Base-by-base conservation (phyloP, 2,888 invertebrate species). In the Cremastinae sp. region DNA sequence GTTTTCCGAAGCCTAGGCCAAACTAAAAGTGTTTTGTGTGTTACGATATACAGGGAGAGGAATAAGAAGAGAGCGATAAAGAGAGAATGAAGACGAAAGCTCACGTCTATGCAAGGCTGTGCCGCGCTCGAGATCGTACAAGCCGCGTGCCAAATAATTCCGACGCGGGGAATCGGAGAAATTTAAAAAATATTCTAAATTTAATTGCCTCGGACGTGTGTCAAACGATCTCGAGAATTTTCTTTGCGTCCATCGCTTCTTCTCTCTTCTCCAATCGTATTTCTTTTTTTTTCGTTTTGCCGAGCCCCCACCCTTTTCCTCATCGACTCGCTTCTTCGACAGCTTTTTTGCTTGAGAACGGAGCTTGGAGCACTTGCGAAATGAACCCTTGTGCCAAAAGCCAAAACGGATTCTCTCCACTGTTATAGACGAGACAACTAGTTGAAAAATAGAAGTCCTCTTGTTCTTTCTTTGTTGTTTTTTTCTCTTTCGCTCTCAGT, bases 161-260 rank as follows among this genome's bases (percentile, higher is more conserved):
- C 84, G 85, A 59, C 76, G 73, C 43, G 82, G 84, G 89, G 89
- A 89, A 89, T 89, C 83, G 87, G 85, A 88, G 85, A 89, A 89
- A 89, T 89, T 89, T 88, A 89, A 89, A 89, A 89, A 89, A 87
- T 89, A 89, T 89, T 89, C 89, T 89, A 89, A 89, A 89, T 89
- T 89, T 88, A 89, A 89, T 89, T 87, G 84, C 79, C 76, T 72
- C 79, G 80, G 80, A 74, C 76, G 77, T 70, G 77, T 70, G 70
- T 79, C 70, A 70, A 74, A 56, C 79, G 78, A 80, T 80, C 81
- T 80, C 78, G 75, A 77, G 75, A 72, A 78, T 75, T 69, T 69
- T 68, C 72, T 53, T 62, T 59, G 49, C 73, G 53, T 71, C 70
- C 35, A 55, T 55, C 35, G 49, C 47, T 59, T 22, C 66, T 45